These are phyloP conservation scores for Tetropium fuscum DNA, from an alignment of 2,888 invertebrate species.

Conservation along the genomic window DNA sequence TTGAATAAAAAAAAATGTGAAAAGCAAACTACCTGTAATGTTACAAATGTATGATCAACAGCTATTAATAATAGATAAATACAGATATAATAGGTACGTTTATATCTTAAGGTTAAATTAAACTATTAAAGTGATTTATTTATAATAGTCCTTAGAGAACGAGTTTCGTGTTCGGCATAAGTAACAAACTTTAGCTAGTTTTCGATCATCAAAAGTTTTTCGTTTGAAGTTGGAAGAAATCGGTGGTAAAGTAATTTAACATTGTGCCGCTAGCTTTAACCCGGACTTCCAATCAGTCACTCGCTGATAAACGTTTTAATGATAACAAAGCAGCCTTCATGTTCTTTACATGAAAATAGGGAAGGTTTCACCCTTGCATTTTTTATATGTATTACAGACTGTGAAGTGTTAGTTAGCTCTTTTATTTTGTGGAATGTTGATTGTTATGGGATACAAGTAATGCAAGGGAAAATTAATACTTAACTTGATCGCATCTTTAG, in stretches of 20 bases:
- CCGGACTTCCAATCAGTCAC: slow-evolving; percentile 26
- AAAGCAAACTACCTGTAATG: too few species aligned
- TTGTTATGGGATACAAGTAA: too few species aligned
- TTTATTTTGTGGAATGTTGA: too few species aligned
- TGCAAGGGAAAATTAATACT: too few species aligned
- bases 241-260: slow-evolving; percentile 26
- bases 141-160: slow-evolving; percentile 27
- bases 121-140: slow-evolving; percentile 25
- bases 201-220: slow-evolving; percentile 41
- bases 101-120: too few species aligned
- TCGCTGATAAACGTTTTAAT: slow-evolving; percentile 24
- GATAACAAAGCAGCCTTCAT: slow-evolving; percentile 25
- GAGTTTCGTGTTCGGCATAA: slow-evolving; percentile 38
- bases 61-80: too few species aligned
- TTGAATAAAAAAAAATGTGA: too few species aligned
- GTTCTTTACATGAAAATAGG: slow-evolving; percentile 9
- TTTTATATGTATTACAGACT: background rate
- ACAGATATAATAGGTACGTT: too few species aligned
- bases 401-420: too few species aligned
- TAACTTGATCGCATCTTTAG: too few species aligned
- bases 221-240: slow-evolving; percentile 31
- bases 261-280: slow-evolving; percentile 19
- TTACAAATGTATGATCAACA: too few species aligned
- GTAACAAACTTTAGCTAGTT: slow-evolving; percentile 41
- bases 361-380: slow-evolving; percentile 1